A percentile compares a stretch with the other conserved stretches of the same genome.
phyloP scores from a whole-genome alignment of 1,140 invertebrate species.

The Halesus radiatus region DNA sequence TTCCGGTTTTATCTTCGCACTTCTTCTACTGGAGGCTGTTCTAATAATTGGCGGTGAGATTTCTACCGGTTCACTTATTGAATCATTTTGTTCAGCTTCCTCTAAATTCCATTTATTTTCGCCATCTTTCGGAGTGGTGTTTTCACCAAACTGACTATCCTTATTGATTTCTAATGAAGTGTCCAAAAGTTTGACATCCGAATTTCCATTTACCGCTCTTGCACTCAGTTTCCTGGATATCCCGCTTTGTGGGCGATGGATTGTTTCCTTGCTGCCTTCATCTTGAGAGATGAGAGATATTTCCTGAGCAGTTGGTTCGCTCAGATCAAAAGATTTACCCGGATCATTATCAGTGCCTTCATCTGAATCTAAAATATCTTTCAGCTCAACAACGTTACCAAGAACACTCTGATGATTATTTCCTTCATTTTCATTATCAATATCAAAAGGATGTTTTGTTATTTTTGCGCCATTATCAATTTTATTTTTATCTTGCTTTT shows the following conservation, averaged over 20 bases:
- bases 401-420: not conserved
- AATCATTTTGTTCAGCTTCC: slow-evolving; percentile 12
- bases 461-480: not conserved
- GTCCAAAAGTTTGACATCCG: not conserved
- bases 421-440: slow-evolving; percentile 10
- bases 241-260: slow-evolving; percentile 20
- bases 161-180: slow-evolving; percentile 6
- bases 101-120: slow-evolving; percentile 18
- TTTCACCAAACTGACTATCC: slow-evolving; percentile 15
- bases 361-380: slow-evolving; percentile 33
- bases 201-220: not conserved
- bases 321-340: not conserved
- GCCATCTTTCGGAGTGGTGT: not conserved
- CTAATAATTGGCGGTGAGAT: slow-evolving; percentile 24
- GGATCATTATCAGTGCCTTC: slow-evolving; percentile 22
- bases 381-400: slow-evolving; percentile 18
- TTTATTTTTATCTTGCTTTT: not conserved
- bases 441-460: not conserved
- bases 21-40: slow-evolving; percentile 47
- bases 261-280: slow-evolving; percentile 10
- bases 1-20: slow-evolving; percentile 36
- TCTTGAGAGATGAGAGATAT: not conserved
- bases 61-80: slow-evolving; percentile 10
- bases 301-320: not conserved
- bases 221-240: slow-evolving; percentile 1